Evolutionary conservation across 2,888 invertebrate species (phyloP).

Genomic region (Cordilura impudica): DNA sequence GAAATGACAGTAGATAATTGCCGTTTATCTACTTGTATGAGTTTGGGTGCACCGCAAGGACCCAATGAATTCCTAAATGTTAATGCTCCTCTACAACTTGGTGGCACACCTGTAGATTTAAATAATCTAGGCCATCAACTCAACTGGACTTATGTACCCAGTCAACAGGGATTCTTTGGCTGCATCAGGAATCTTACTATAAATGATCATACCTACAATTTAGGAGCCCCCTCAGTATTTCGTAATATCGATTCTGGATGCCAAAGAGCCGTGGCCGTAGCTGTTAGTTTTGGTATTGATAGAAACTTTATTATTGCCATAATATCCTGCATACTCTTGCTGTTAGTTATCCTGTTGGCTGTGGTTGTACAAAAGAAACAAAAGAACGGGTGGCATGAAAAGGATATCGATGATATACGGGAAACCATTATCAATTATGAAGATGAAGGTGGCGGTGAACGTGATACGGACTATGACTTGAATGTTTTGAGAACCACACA

Average conservation of each 20-base stretch:
- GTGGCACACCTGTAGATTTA: constrained; percentile 85
- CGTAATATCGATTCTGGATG: constrained; percentile 87
- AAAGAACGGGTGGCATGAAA: constrained; percentile 91
- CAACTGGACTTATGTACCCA: constrained; percentile 86
- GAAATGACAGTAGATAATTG: constrained; percentile 89
- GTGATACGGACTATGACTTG: constrained; percentile 85
- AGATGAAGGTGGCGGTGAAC: constrained; percentile 99
- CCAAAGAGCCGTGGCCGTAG: constrained; percentile 85
- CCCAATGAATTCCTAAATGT: constrained; percentile 87
- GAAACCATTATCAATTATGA: constrained; percentile 99
- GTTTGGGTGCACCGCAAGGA: constrained; percentile 84
- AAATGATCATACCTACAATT: constrained; percentile 91
- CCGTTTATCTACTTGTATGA: constrained; percentile 84
- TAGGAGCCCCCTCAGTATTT: constrained; percentile 88
- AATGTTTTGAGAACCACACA: constrained; percentile 76
- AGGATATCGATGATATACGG: constrained; percentile 96
- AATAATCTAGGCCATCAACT: constrained; percentile 81
- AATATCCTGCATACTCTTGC: constrained; percentile 89
- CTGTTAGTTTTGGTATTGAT: constrained; percentile 89
- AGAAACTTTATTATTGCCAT: constrained; percentile 94
- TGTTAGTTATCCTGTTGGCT: constrained; percentile 88
- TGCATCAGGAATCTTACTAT: constrained; percentile 95
- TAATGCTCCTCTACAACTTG: constrained; percentile 92
- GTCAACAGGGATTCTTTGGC: constrained; percentile 87
- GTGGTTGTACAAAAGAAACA: constrained; percentile 93